Percentiles rank a stretch among this genome's conserved stretches.
phyloP scores from a whole-genome alignment of 2,797 vertebrate species.

The Eospalax fontanierii region DNA sequence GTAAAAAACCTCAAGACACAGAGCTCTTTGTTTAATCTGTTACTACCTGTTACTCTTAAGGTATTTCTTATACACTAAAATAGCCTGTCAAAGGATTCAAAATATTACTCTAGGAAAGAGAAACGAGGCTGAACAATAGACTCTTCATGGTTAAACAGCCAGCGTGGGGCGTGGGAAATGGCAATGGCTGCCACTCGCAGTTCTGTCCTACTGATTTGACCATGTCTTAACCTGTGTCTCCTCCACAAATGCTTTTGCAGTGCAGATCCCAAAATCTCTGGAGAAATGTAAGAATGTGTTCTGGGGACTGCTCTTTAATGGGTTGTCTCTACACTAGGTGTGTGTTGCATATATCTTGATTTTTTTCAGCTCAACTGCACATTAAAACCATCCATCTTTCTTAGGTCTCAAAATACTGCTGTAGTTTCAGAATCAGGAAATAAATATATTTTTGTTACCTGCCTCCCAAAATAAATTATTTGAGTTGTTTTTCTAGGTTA shows the following conservation, averaged over 20 bases:
- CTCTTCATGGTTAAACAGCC: background rate
- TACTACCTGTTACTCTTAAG: background rate
- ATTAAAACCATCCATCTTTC: constrained; percentile 70
- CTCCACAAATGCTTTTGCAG: constrained; percentile 28
- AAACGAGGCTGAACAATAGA: background rate
- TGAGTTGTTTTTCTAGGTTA: constrained; percentile 68
- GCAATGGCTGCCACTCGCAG: background rate
- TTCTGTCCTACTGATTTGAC: background rate
- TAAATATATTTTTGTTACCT: constrained; percentile 76
- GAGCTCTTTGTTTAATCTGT: background rate
- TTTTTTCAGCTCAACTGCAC: background rate
- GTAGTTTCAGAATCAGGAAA: constrained; percentile 72
- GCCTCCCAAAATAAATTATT: constrained; percentile 69
- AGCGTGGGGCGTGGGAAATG: background rate
- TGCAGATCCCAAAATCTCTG: constrained; percentile 16
- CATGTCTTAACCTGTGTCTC: background rate
- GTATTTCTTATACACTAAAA: background rate
- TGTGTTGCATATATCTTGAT: constrained; percentile 60
- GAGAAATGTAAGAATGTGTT: constrained; percentile 65
- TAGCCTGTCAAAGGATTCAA: background rate
- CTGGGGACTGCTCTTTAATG: constrained; percentile 53
- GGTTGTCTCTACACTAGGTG: constrained; percentile 50
- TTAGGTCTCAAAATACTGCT: constrained; percentile 51
- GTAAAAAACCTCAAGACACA: background rate
- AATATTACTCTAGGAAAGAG: constrained; percentile 1